Percentiles rank a stretch among this genome's conserved stretches.
Conservation (phyloP, 1,140 invertebrate genomes). For the Neodiprion lecontei region DNA sequence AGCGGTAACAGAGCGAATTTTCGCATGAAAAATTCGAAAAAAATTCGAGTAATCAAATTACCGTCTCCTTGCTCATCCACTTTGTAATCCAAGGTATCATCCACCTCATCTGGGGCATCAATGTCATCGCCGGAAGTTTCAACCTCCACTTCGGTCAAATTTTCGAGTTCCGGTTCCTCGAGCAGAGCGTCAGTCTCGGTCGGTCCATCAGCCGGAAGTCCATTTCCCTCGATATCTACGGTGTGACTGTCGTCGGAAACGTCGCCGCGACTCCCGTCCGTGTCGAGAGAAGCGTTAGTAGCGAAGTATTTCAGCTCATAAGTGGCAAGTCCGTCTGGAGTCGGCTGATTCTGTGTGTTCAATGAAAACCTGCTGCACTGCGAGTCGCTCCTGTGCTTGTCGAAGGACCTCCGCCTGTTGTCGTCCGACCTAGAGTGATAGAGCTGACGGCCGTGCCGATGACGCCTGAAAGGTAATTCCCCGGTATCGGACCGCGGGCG, state of each 20-base stretch:
- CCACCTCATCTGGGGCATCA: constrained; percentile 9
- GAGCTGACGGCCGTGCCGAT: constrained; percentile 47
- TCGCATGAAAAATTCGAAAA: not conserved
- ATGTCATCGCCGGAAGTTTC: constrained; percentile 30
- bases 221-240: constrained; percentile 43
- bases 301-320: constrained; percentile 55
- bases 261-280: constrained; percentile 45
- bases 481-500: constrained; percentile 48
- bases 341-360: constrained; percentile 45
- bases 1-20: not conserved
- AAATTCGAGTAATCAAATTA: not conserved
- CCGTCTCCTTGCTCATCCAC: not conserved
- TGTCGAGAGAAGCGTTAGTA: constrained; percentile 40
- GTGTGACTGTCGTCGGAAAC: constrained; percentile 46
- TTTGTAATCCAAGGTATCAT: not conserved
- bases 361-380: constrained; percentile 53
- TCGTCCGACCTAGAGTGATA: constrained; percentile 58
- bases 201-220: constrained; percentile 35
- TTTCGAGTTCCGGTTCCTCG: constrained; percentile 56
- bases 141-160: constrained; percentile 40
- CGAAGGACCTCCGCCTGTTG: constrained; percentile 52
- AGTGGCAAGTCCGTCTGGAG: constrained; percentile 34
- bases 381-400: constrained; percentile 46
- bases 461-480: constrained; percentile 42
- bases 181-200: constrained; percentile 46